These are phyloP conservation scores for Axis porcinus DNA, from an alignment of 2,113 vertebrate genomes.

Conservation along the genomic window DNA sequence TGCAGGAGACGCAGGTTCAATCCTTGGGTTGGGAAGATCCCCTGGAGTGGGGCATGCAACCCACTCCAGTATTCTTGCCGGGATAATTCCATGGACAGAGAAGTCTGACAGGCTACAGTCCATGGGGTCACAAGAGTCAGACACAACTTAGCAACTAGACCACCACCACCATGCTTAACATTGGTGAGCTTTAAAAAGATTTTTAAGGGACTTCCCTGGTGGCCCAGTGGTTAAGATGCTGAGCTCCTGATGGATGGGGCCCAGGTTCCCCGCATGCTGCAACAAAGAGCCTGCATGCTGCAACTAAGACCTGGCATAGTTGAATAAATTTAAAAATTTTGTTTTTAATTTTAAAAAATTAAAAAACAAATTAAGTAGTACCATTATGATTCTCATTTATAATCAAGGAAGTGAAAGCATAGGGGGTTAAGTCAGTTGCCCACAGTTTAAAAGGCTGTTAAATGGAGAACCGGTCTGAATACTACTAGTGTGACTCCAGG, in stretches of 20 bases:
- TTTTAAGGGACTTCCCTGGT: neutral
- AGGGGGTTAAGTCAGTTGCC: neutral
- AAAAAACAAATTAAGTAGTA: neutral
- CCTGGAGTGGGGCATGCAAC: neutral
- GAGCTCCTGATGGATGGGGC: neutral
- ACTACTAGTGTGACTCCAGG: neutral
- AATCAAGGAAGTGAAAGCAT: neutral
- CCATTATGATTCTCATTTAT: neutral
- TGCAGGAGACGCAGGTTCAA: neutral
- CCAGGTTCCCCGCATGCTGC: fast-evolving
- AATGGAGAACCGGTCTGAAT: neutral
- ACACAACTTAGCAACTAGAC: neutral
- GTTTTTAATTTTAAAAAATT: neutral
- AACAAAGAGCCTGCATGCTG: neutral
- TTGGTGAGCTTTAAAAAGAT: neutral
- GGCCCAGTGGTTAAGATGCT: neutral
- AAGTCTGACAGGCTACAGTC: neutral
- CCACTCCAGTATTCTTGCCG: neutral
- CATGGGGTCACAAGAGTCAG: neutral
- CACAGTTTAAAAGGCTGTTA: neutral
- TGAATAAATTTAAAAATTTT: neutral
- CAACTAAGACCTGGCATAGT: neutral
- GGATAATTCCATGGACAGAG: neutral
- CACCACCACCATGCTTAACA: neutral
- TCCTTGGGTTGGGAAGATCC: neutral